These are phyloP conservation scores for Kryptolebias ocellatus DNA, from an alignment of 2,797 vertebrate species.

Conservation along the genomic window DNA sequence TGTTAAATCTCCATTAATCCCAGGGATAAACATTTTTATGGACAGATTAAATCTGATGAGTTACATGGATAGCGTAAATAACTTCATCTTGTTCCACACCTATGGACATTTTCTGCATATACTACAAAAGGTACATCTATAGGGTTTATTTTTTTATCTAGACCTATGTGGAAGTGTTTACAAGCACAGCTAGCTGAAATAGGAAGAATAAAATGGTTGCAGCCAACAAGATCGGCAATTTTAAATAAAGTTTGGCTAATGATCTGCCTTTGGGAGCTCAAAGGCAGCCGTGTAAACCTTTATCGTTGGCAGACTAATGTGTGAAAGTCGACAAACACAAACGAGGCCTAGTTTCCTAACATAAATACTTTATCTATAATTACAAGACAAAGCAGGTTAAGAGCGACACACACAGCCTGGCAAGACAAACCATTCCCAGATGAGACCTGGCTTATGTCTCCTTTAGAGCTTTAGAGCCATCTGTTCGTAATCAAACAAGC, in stretches of 20 bases:
- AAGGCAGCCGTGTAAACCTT: neutral
- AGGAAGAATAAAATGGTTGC: no score
- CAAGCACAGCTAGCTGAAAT: no score
- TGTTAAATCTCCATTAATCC: neutral
- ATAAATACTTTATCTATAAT: neutral
- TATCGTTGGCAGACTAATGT: neutral
- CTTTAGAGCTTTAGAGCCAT: conserved; percentile 8
- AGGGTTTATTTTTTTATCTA: no score
- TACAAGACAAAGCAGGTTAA: conserved; percentile 41
- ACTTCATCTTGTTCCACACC: no score
- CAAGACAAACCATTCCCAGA: conserved; percentile 3
- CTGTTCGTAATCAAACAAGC: neutral
- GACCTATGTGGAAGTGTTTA: no score
- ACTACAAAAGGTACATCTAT: no score
- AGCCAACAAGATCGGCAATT: no score
- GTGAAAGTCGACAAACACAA: neutral
- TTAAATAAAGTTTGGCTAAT: no score
- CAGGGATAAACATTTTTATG: neutral
- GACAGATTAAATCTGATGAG: neutral
- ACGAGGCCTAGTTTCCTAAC: conserved; percentile 17
- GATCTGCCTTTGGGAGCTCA: no score
- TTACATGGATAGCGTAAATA: neutral
- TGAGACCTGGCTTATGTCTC: neutral
- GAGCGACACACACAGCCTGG: conserved; percentile 27
- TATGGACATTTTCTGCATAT: no score